A percentile compares a stretch with the other conserved stretches of the same genome.
Evolutionary conservation across 1,140 invertebrate species (phyloP).

Genomic region (Diorhabda sublineata): DNA sequence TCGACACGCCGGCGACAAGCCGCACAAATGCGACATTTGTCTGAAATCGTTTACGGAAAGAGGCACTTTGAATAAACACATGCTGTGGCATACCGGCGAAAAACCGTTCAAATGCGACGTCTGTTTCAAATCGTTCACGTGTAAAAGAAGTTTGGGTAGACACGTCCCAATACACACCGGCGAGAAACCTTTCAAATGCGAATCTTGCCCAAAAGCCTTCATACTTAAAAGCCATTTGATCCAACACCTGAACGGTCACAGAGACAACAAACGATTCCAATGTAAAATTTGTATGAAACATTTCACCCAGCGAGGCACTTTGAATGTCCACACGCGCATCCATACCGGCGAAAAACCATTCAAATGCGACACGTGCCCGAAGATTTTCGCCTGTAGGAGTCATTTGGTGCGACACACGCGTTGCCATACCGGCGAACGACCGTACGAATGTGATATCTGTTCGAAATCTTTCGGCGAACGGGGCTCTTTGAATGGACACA

Average conservation of each 20-base stretch:
- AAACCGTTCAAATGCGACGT: slow-evolving; percentile 54
- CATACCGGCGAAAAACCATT: slow-evolving; percentile 2
- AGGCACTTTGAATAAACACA: slow-evolving; percentile 24
- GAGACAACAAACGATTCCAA: background rate
- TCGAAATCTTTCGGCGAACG: too few species aligned
- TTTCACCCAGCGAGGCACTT: background rate
- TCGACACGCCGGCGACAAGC: slow-evolving; percentile 18
- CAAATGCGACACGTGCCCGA: background rate
- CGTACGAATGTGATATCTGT: too few species aligned
- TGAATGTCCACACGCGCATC: background rate
- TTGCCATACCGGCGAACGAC: too few species aligned
- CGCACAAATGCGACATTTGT: slow-evolving; percentile 20
- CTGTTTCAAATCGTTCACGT: slow-evolving; percentile 50
- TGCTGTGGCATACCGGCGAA: slow-evolving; percentile 29
- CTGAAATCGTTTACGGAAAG: slow-evolving; percentile 21
- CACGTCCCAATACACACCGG: slow-evolving; percentile 58
- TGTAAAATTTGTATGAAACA: background rate
- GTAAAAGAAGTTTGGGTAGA: slow-evolving; percentile 53
- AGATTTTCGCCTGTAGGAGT: too few species aligned
- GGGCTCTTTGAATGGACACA: too few species aligned
- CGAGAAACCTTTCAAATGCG: slow-evolving; percentile 62
- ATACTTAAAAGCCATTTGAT: slow-evolving; percentile 32
- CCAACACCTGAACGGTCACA: background rate
- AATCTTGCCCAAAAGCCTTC: slow-evolving; percentile 65
- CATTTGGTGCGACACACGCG: too few species aligned